Conservation (phyloP, 2,113 vertebrate species). For the Cephalophus harveyi region DNA sequence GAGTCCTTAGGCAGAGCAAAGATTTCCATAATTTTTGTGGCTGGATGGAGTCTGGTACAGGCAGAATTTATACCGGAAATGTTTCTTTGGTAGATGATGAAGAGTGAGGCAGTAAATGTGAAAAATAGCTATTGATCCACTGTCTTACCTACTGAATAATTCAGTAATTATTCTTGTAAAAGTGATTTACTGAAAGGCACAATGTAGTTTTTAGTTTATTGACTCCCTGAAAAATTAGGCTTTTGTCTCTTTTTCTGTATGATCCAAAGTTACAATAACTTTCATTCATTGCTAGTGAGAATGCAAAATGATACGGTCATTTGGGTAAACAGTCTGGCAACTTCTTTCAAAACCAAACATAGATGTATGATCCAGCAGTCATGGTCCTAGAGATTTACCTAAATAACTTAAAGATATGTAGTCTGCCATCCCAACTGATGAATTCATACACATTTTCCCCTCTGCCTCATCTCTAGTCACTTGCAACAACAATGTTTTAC, state of each 20-base stretch:
- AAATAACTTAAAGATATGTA: not conserved
- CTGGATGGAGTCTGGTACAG: not conserved
- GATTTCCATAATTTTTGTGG: not conserved
- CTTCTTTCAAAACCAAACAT: not conserved
- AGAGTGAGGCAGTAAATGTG: not conserved
- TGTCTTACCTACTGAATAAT: not conserved
- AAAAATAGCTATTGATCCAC: not conserved
- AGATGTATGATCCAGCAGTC: not conserved
- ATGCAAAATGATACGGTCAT: not conserved
- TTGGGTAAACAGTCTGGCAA: not conserved
- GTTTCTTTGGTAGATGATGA: not conserved
- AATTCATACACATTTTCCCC: not conserved
- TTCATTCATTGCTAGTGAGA: not conserved
- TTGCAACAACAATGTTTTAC: not conserved
- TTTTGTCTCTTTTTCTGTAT: constrained; percentile 46
- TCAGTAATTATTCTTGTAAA: not conserved
- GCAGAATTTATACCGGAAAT: not conserved
- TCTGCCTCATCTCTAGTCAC: not conserved
- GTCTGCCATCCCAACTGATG: not conserved
- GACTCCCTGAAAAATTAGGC: not conserved
- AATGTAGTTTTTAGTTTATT: not conserved
- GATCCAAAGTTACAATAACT: constrained; percentile 30
- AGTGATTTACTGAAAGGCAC: not conserved
- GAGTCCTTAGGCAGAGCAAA: not conserved
- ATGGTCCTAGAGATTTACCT: not conserved